Evolutionary conservation across 2,888 invertebrate species (phyloP).

Genomic region (Silvanus unidentatus): DNA sequence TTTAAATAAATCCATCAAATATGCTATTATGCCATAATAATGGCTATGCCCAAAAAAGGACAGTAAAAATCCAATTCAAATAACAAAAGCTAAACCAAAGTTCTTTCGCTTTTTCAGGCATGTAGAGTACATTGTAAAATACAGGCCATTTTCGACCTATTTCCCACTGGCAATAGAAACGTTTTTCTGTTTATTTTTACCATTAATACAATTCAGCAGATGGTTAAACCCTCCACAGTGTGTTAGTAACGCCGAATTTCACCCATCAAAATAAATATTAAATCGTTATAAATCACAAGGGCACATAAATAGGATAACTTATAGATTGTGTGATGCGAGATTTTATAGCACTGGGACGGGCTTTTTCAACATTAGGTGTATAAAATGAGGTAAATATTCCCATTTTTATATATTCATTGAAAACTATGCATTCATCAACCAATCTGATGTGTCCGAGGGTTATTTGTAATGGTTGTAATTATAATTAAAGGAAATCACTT

Average conservation of each 20-base stretch:
- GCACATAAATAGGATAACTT: constrained; percentile 19
- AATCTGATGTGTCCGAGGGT: too few species aligned
- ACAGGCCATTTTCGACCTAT: constrained; percentile 29
- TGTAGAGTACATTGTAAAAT: not conserved
- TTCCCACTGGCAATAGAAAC: too few species aligned
- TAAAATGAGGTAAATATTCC: too few species aligned
- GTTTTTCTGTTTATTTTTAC: constrained; percentile 11
- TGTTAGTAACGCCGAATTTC: constrained; percentile 49
- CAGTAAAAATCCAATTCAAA: constrained; percentile 41
- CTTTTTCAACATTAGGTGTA: too few species aligned
- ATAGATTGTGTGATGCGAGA: constrained; percentile 6
- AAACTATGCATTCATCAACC: too few species aligned
- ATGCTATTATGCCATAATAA: too few species aligned
- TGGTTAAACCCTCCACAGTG: constrained; percentile 41
- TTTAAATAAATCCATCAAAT: too few species aligned
- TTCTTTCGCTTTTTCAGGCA: not conserved
- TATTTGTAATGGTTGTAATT: too few species aligned
- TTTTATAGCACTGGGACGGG: too few species aligned
- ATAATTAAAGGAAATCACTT: too few species aligned
- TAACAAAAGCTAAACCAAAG: constrained; percentile 32
- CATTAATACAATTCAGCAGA: constrained; percentile 43
- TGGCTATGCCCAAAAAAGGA: constrained; percentile 31
- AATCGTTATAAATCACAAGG: constrained; percentile 48
- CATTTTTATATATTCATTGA: too few species aligned
- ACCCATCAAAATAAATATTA: constrained; percentile 51